Base-by-base conservation (phyloP, 2,113 vertebrate species). In the Tretioscincus oriximinensis region DNA sequence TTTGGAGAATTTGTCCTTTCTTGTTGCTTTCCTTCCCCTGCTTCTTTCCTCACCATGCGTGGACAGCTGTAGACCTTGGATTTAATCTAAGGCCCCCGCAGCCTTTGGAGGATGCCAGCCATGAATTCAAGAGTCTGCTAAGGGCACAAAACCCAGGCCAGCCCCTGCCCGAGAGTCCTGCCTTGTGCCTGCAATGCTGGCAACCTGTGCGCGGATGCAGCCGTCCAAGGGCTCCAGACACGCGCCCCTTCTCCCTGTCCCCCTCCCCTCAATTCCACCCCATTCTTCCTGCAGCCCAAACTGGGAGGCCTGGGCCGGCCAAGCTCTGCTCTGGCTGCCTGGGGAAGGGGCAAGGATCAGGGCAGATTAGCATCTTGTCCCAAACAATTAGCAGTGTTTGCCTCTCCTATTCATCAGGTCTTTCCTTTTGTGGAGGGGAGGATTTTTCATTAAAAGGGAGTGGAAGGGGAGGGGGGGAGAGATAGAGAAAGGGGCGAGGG, bases 331-430 rank as follows among this genome's bases (percentile, higher is more conserved):
- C 16, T 4, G 45, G 28, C 26, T 28, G 47, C 26, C 26, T 82
- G 83, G 74, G 83, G 89, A 88, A 85, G 77, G 88, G 88, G 88
- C 78, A 18, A 4, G 41, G 88, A 86, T 51, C 83, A 76, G 82
- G 73, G 51, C 64, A 71, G 80, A 91, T 88, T 84, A 84, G 86
- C 88, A 41, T 84, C 89, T 90, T 81, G 91, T 87, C 86, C 81
- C 41, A 92, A 84, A 92, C 93, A 88, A 84, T 94, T 91, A 90
- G 82, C 85, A 88, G 47, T 82, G 91, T 90, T 91, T 86, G 82
- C 84, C 86, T 85, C 76, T 76, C 76, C 85, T 87, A 87, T 91
- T 95, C 88, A 86, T 92, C 70, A 67, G n/a, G 86, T 70, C 58
- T 28, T 51, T 61, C 35, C 83, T 88, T 92, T 88, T 90, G 90